phyloP scores from a whole-genome alignment of 2,113 vertebrate genomes.

The Ornithorhynchus anatinus region DNA sequence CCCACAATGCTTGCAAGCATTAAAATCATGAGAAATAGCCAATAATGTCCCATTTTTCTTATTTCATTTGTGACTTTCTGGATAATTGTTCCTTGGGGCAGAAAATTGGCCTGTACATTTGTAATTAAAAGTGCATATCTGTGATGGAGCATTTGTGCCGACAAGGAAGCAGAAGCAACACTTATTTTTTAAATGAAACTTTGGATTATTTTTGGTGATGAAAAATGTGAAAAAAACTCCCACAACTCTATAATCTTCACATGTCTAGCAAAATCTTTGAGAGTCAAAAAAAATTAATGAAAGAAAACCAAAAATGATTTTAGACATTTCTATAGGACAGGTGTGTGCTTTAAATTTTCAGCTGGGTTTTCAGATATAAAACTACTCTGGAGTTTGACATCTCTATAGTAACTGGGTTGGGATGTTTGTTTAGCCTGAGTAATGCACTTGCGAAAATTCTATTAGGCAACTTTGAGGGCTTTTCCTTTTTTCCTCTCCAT shows the following conservation, averaged over 20 bases:
- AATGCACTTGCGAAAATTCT: not conserved
- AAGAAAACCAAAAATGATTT: slow-evolving; percentile 42
- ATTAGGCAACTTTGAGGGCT: not conserved
- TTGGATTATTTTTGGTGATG: slow-evolving; percentile 6
- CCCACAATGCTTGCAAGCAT: too few species aligned
- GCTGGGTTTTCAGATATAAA: slow-evolving; percentile 10
- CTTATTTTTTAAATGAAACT: slow-evolving; percentile 31
- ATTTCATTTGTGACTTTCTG: not conserved
- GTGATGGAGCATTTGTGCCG: slow-evolving; percentile 13
- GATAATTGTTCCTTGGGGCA: not conserved
- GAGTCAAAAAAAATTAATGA: slow-evolving; percentile 36
- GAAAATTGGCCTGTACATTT: not conserved
- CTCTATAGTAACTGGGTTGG: not conserved
- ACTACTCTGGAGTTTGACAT: not conserved
- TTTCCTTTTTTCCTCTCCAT: not conserved
- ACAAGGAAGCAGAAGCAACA: slow-evolving; percentile 21
- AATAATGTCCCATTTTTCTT: not conserved
- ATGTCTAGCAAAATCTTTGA: slow-evolving; percentile 23
- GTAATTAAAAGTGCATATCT: slow-evolving; percentile 38
- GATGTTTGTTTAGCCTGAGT: slow-evolving; percentile 11
- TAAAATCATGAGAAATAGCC: too few species aligned
- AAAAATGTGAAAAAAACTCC: slow-evolving; percentile 12
- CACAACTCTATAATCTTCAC: too few species aligned
- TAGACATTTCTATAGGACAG: slow-evolving; percentile 26
- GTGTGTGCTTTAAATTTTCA: slow-evolving; percentile 16